These are phyloP conservation scores for Selene dorsalis DNA, from an alignment of 2,797 vertebrate species.

Conservation along the genomic window DNA sequence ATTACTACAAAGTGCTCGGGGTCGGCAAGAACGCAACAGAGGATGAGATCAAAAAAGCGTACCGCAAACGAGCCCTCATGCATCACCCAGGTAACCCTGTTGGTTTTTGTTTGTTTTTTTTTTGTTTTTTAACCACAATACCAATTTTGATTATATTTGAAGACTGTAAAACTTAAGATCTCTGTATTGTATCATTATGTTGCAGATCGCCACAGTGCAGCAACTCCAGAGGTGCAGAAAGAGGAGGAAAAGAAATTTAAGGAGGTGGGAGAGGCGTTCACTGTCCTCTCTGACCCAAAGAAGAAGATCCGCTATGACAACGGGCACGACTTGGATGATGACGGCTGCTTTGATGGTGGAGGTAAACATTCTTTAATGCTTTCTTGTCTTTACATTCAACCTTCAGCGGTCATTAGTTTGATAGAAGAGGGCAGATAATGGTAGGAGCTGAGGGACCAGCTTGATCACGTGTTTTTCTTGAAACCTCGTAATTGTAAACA, in stretches of 20 bases:
- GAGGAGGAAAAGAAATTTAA: constrained; percentile 99
- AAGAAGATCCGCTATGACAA: constrained; percentile 97
- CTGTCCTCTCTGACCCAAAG: constrained; percentile 96
- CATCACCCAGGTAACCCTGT: constrained; percentile 91
- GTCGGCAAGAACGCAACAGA: constrained; percentile 94
- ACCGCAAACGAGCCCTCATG: constrained; percentile 96
- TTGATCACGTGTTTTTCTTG: not conserved
- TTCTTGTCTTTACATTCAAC: not conserved
- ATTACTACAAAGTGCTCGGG: constrained; percentile 97
- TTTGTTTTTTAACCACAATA: not conserved
- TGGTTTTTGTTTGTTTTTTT: not conserved
- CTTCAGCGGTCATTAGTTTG: not conserved
- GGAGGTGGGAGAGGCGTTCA: constrained; percentile 98
- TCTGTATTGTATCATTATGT: not conserved
- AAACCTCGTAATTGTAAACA: not conserved
- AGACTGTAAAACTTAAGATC: not conserved
- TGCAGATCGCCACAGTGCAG: constrained; percentile 94
- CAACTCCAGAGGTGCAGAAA: constrained; percentile 95
- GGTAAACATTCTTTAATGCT: constrained; percentile 47
- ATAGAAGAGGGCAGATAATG: not conserved
- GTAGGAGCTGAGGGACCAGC: not conserved
- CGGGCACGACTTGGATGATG: constrained; percentile 95
- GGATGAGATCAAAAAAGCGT: constrained; percentile 97
- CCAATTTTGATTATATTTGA: not conserved
- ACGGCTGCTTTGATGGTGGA: constrained; percentile 80